phyloP scores from a whole-genome alignment of 2,797 vertebrate genomes.

The Danio aesculapii region DNA sequence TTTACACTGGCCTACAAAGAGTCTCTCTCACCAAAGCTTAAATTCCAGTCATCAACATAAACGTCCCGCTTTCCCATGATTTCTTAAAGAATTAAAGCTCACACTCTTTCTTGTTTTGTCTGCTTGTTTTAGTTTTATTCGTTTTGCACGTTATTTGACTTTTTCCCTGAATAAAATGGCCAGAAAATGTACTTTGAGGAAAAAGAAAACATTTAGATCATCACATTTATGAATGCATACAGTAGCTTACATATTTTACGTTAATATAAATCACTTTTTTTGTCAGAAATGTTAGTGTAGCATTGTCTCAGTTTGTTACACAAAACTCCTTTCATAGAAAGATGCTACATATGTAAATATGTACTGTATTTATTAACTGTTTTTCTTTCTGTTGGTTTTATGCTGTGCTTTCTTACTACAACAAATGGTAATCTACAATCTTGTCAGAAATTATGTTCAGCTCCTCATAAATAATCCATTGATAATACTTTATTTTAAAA shows the following conservation, averaged over 20 bases:
- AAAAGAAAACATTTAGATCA: background rate
- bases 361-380: background rate
- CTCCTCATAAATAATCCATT: conserved; percentile 10
- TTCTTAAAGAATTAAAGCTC: background rate
- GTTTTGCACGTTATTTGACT: background rate
- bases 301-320: conserved; percentile 1
- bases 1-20: conserved; percentile 36
- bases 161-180: background rate
- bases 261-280: background rate
- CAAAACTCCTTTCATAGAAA: background rate
- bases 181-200: background rate
- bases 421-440: background rate
- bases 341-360: background rate
- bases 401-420: conserved; percentile 21
- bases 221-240: too few relatives aligned
- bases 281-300: background rate
- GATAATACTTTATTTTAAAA: conserved; percentile 54
- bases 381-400: background rate
- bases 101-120: background rate
- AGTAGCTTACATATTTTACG: too few relatives aligned
- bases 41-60: background rate
- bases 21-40: conserved; percentile 4
- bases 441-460: background rate
- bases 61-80: background rate
- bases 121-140: conserved; percentile 6